Evolutionary conservation across 2,797 vertebrate species (phyloP).

Genomic region (Schizopygopsis malacanthus): DNA sequence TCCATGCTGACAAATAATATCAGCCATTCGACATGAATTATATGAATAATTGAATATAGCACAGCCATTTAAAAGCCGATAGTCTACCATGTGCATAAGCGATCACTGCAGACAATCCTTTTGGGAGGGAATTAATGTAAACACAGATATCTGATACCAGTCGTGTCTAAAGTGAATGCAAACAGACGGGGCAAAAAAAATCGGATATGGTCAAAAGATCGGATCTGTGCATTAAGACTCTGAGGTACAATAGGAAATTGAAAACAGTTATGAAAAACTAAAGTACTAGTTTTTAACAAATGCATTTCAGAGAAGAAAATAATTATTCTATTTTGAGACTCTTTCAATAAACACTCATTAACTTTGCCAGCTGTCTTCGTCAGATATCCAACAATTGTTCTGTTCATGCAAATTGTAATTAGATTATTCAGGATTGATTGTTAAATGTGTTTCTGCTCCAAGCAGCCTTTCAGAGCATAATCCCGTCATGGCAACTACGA

Average conservation of each 20-base stretch:
- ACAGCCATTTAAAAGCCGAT: too few relatives aligned
- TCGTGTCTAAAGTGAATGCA: too few relatives aligned
- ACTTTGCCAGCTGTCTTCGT: neutral
- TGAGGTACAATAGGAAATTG: neutral
- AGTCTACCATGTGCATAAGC: too few relatives aligned
- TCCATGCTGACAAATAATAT: too few relatives aligned
- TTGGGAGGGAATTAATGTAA: too few relatives aligned
- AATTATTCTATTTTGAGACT: neutral
- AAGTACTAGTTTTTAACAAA: neutral
- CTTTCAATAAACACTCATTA: slow-evolving; percentile 7
- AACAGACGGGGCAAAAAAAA: too few relatives aligned
- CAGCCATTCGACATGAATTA: too few relatives aligned
- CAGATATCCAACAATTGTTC: neutral
- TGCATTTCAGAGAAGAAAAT: neutral
- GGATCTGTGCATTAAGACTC: neutral
- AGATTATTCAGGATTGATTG: slow-evolving; percentile 6
- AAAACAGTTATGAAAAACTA: neutral
- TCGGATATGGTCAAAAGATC: too few relatives aligned
- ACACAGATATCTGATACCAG: too few relatives aligned
- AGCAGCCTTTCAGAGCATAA: slow-evolving; percentile 24
- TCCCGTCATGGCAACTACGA: slow-evolving; percentile 38
- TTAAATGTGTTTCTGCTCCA: neutral
- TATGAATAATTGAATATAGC: too few relatives aligned
- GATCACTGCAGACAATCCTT: too few relatives aligned
- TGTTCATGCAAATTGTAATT: slow-evolving; percentile 1